phyloP scores from a whole-genome alignment of 2,113 vertebrate genomes.

The Macrotus californicus region DNA sequence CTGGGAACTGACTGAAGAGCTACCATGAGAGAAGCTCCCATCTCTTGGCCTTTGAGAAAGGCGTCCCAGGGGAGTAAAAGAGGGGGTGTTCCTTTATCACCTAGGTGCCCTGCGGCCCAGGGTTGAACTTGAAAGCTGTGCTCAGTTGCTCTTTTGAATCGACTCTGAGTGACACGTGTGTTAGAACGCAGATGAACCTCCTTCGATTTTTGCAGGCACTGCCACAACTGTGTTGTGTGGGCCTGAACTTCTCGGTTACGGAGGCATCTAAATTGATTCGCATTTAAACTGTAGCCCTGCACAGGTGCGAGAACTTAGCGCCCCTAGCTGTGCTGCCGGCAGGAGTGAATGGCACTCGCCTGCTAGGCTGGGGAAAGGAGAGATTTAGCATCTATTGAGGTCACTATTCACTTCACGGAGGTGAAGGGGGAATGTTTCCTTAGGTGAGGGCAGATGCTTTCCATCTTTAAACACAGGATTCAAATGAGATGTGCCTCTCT shows the following conservation, averaged over 20 bases:
- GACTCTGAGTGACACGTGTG: neutral
- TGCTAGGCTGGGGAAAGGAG: neutral
- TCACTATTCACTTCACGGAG: neutral
- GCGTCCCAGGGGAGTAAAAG: neutral
- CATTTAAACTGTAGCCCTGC: slow-evolving; percentile 62
- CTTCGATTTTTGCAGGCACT: neutral
- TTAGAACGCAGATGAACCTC: slow-evolving; percentile 62
- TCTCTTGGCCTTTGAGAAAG: neutral
- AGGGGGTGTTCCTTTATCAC: neutral
- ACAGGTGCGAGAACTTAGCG: neutral
- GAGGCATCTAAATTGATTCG: slow-evolving; percentile 32
- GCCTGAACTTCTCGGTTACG: slow-evolving; percentile 6
- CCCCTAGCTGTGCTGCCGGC: neutral
- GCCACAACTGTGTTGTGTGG: neutral
- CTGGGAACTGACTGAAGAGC: neutral
- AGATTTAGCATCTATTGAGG: neutral
- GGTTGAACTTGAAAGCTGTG: neutral
- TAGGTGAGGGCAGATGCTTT: neutral
- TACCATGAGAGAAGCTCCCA: neutral
- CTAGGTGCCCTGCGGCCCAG: neutral
- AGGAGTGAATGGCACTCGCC: neutral
- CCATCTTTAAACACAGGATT: slow-evolving; percentile 28
- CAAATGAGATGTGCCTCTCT: slow-evolving; percentile 20
- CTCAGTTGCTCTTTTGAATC: slow-evolving; percentile 60
- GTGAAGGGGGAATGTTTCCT: neutral